Evolutionary conservation across 2,888 invertebrate genomes (phyloP).

Genomic region (Polyommatus iphigenia): DNA sequence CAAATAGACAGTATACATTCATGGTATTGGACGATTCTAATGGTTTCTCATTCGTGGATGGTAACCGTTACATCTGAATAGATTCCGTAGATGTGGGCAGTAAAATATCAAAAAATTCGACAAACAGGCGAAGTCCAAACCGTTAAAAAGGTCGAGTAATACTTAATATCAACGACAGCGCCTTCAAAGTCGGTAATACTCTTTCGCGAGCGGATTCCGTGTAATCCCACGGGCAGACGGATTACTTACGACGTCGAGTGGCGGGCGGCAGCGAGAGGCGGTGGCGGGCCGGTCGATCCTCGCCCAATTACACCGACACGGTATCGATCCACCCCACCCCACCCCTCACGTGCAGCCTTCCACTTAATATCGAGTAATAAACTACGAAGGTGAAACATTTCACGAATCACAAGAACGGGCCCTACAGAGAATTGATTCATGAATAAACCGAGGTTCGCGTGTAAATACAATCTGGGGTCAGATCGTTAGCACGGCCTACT

Average conservation of each 20-base stretch:
- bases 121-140: not conserved
- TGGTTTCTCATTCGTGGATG: not conserved
- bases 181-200: constrained; percentile 19
- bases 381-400: constrained; percentile 20
- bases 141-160: constrained; percentile 2
- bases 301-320: constrained; percentile 52
- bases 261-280: not conserved
- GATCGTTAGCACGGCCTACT: not conserved
- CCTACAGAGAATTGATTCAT: constrained; percentile 9
- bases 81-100: not conserved
- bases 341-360: constrained; percentile 31
- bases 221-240: constrained; percentile 34
- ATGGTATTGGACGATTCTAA: not conserved
- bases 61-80: not conserved
- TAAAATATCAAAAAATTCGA: not conserved
- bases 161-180: constrained; percentile 12
- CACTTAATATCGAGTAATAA: constrained; percentile 21
- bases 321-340: constrained; percentile 52
- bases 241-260: constrained; percentile 30
- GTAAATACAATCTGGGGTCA: not conserved
- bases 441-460: not conserved
- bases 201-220: constrained; percentile 20
- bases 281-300: constrained; percentile 30
- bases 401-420: constrained; percentile 1
- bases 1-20: not conserved